A percentile compares a stretch with the other conserved stretches of the same genome.
phyloP scores from a whole-genome alignment of 2,888 invertebrate species.

The Chalcosyrphus nemorum region DNA sequence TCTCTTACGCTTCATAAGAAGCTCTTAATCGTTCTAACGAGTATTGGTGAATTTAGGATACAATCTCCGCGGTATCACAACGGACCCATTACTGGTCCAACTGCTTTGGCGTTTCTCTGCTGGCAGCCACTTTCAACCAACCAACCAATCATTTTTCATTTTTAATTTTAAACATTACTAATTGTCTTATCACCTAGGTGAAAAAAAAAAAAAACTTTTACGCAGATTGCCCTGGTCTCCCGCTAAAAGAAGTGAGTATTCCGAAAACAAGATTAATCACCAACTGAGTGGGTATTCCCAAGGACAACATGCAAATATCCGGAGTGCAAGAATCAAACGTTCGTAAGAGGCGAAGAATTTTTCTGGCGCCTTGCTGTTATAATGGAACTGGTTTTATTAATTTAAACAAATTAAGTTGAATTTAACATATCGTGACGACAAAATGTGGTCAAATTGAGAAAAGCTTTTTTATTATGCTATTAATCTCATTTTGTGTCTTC shows the following conservation, averaged over 20 bases:
- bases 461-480: background rate
- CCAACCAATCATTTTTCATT: too few relatives aligned
- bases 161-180: background rate
- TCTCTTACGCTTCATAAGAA: too few relatives aligned
- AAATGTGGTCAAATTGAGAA: background rate
- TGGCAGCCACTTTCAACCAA: too few relatives aligned
- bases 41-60: too few relatives aligned
- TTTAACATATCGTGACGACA: constrained; percentile 13
- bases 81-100: too few relatives aligned
- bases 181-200: background rate
- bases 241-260: background rate
- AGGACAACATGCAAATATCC: constrained; percentile 10
- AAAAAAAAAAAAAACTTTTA: background rate
- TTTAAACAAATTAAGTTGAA: background rate
- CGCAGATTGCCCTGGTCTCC: background rate
- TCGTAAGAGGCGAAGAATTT: constrained; percentile 4
- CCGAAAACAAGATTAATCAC: background rate
- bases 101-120: too few relatives aligned
- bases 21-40: too few relatives aligned
- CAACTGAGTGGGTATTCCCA: background rate
- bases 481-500: background rate
- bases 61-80: too few relatives aligned
- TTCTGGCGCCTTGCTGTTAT: constrained; percentile 7
- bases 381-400: background rate
- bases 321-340: background rate